Evolutionary conservation across 2,888 invertebrate species (phyloP).

Genomic region (Epiblema foenella): DNA sequence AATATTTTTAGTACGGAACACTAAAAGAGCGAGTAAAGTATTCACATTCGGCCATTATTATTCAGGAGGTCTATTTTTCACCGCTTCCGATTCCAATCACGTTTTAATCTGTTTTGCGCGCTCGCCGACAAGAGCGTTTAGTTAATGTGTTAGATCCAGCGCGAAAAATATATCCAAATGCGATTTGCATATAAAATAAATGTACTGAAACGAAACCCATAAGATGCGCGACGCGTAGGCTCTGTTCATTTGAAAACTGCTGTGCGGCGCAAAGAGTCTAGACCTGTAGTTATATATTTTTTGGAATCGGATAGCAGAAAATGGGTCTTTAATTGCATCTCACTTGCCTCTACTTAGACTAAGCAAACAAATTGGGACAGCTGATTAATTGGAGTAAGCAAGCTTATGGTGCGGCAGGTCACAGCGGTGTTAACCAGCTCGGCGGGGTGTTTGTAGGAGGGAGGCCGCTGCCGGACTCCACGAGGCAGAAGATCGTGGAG

Average conservation of each 20-base stretch:
- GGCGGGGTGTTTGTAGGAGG: constrained; percentile 99
- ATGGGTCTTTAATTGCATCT: constrained; percentile 24
- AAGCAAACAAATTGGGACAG: constrained; percentile 32
- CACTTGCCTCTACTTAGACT: constrained; percentile 37
- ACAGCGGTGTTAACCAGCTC: constrained; percentile 99
- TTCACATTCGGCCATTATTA: no score
- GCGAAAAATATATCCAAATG: not conserved
- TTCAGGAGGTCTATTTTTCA: no score
- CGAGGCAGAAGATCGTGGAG: constrained; percentile 99
- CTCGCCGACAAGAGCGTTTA: no score
- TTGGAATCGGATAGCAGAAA: constrained; percentile 4
- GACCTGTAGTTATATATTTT: not conserved
- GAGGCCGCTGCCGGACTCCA: constrained; percentile 98
- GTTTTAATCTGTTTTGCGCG: no score
- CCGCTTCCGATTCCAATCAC: no score
- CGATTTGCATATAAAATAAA: no score
- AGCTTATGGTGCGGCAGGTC: constrained; percentile 90
- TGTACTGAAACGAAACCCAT: not conserved
- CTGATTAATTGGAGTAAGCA: constrained; percentile 83
- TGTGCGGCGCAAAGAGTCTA: not conserved
- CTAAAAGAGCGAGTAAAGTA: not conserved
- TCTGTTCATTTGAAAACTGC: not conserved
- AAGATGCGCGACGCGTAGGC: not conserved
- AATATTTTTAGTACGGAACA: no score
- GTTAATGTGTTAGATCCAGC: no score